phyloP scores from a whole-genome alignment of 2,888 invertebrate genomes.

The Eupithecia pulchellata region DNA sequence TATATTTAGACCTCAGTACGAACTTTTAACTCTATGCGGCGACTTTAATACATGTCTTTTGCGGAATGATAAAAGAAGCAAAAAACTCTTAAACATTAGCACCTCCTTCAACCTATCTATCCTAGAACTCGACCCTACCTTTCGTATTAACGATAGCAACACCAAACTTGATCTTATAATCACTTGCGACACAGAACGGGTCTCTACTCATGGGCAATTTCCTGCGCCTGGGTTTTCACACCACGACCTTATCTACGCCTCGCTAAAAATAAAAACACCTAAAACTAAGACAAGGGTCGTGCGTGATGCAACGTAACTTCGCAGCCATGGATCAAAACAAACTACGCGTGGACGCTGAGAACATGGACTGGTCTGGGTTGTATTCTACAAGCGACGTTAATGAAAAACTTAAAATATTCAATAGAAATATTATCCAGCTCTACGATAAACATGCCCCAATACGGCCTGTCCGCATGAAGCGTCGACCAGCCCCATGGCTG shows the following conservation, averaged over 20 bases:
- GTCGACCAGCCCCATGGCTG: no score
- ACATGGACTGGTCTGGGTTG: no score
- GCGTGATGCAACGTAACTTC: conserved; percentile 15
- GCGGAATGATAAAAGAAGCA: neutral
- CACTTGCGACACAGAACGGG: neutral
- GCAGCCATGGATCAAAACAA: neutral
- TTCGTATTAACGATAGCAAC: neutral
- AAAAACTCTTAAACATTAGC: neutral
- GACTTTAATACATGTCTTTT: conserved; percentile 17
- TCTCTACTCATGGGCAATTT: neutral
- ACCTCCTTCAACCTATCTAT: neutral
- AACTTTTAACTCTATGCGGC: neutral
- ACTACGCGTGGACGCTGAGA: neutral
- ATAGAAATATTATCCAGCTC: no score
- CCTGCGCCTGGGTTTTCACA: conserved; percentile 15
- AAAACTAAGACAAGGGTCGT: conserved; percentile 5
- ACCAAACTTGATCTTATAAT: conserved; percentile 6
- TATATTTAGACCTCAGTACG: neutral
- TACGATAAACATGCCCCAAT: no score
- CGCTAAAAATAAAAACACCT: conserved; percentile 1
- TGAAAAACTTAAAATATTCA: no score
- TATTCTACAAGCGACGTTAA: no score
- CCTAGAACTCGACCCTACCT: neutral
- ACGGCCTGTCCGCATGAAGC: no score
- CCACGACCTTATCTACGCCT: conserved; percentile 12